phyloP scores from a whole-genome alignment of 2,113 vertebrate species.

The Cervus canadensis region DNA sequence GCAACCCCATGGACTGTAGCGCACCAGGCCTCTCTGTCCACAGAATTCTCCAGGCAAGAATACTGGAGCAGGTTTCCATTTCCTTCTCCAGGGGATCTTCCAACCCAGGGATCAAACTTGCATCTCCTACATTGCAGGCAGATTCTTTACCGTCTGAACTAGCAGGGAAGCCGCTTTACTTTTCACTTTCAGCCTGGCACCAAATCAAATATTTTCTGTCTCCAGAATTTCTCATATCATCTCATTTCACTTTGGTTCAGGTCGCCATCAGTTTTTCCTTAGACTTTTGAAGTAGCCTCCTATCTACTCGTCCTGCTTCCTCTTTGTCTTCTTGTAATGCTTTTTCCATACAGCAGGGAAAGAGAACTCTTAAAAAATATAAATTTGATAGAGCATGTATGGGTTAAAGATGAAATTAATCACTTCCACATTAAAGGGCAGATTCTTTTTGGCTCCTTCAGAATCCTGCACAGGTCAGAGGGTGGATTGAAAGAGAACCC shows the following conservation, averaged over 20 bases:
- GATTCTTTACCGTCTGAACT: background rate
- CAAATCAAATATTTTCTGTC: background rate
- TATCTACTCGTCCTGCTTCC: background rate
- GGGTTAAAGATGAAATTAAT: slow-evolving; percentile 1
- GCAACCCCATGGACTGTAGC: background rate
- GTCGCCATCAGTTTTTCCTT: background rate
- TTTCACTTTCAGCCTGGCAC: background rate
- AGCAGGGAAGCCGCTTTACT: background rate
- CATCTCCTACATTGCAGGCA: background rate
- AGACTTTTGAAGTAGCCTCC: background rate
- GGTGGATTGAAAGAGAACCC: slow-evolving; percentile 25
- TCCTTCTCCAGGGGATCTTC: background rate
- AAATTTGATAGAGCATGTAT: background rate
- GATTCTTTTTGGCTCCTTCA: background rate
- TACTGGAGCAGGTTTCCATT: background rate
- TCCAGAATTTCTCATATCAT: background rate
- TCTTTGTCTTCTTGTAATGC: background rate
- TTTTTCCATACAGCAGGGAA: background rate
- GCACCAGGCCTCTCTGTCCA: background rate
- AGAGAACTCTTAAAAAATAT: background rate
- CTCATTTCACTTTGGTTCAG: background rate
- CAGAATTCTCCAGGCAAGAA: background rate
- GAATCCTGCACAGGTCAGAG: slow-evolving; percentile 8
- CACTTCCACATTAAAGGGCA: background rate
- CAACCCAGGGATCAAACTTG: background rate